Evolutionary conservation across 2,888 invertebrate genomes (phyloP).

Genomic region (Galeruca laticollis): DNA sequence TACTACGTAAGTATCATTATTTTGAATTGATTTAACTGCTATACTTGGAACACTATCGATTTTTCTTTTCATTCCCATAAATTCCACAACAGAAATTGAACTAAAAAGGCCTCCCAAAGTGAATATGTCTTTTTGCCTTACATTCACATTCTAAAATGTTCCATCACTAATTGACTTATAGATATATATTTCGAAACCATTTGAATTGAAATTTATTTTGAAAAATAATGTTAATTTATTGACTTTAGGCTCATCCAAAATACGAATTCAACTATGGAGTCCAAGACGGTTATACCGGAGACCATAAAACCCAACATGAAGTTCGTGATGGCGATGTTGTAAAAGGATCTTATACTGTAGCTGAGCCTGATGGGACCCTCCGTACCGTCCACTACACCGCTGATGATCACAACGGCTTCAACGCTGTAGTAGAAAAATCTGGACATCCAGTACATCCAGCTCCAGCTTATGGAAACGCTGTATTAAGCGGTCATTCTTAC

Average conservation of each 20-base stretch:
- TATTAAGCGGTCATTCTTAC: not conserved
- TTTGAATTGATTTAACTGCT: no score
- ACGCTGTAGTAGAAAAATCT: conserved; percentile 72
- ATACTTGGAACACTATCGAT: not conserved
- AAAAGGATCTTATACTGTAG: conserved; percentile 73
- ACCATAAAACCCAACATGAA: conserved; percentile 68
- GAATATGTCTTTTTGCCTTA: no score
- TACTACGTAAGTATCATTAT: conserved; percentile 54
- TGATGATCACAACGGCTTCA: conserved; percentile 74
- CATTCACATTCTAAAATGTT: no score
- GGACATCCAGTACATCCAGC: conserved; percentile 55
- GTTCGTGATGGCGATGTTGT: conserved; percentile 72
- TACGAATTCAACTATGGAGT: conserved; percentile 71
- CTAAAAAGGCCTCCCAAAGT: no score
- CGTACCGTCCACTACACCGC: conserved; percentile 75
- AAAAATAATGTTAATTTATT: not conserved
- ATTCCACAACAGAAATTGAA: no score
- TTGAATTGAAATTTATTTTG: no score
- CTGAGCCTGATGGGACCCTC: conserved; percentile 74
- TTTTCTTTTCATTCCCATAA: no score
- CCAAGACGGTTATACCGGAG: conserved; percentile 72
- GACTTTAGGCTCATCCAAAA: conserved; percentile 62
- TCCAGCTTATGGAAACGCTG: conserved; percentile 32
- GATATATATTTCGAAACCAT: no score
- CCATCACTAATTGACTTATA: no score